Base-by-base conservation (phyloP, 2,113 vertebrate genomes). In the Apus apus region DNA sequence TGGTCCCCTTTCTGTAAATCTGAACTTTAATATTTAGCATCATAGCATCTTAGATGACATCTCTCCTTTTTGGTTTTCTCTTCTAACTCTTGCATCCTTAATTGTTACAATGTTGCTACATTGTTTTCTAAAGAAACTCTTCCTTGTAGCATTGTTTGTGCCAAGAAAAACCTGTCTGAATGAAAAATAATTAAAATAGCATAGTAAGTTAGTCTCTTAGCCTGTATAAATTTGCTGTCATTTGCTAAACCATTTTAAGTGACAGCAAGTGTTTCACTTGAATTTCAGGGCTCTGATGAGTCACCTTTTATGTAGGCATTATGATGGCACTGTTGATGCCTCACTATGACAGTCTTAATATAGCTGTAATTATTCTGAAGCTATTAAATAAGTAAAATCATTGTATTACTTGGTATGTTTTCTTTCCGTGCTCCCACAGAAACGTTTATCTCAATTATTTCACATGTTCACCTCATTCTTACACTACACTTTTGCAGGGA, bases 331-430 rank as follows among this genome's bases (percentile, higher is more conserved):
- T 96, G 96, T 95, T 96, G 96, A 94, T 95, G 95, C 95, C 72
- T 95, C 87, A 58, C 85, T 87, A 12, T 96, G 97, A 93, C 94
- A 96, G 58, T 67, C 91, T 92, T 94, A 94, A 96, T 96, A 88
- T 81, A 89, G 91, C 82, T 93, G 85, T 94, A 96, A 96, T 97
- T 97, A 81, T 72, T 45, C 93, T 87, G 54, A 91, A 93, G 67
- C 75, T 94, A 61, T 92, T 94, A 92, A 94, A 72, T 95, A 95
- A 93, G 88, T 93, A 66, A 93, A 94, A 53, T 94, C 75, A 93
- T 89, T 95, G 78, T 96, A 94, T 94, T 96, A 95, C 94, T 95
- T 89, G 91, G 30, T 91, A 29, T 97, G 89, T 96, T 95, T 94
- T 85, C 82, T 90, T 94, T 65, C 34, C 46, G 75, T 20, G 50